These are phyloP conservation scores for Arenaria interpres DNA, from an alignment of 2,113 vertebrate genomes.

Conservation along the genomic window DNA sequence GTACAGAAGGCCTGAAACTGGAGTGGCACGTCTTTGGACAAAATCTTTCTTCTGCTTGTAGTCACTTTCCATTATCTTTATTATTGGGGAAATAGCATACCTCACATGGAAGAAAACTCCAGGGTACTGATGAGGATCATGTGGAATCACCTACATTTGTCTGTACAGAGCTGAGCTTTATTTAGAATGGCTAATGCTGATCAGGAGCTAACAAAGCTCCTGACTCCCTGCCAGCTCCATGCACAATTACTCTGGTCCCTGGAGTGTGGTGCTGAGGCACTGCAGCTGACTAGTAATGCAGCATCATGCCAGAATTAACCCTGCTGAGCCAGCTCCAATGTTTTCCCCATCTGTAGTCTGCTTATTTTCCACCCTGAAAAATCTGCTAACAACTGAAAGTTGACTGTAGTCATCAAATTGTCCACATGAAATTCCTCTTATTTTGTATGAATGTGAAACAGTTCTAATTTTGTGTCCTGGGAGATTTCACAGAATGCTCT, in stretches of 20 bases:
- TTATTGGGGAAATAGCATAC: background rate
- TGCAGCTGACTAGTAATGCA: constrained; percentile 52
- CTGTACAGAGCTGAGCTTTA: constrained; percentile 34
- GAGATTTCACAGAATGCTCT: background rate
- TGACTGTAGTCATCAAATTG: background rate
- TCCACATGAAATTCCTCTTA: background rate
- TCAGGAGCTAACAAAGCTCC: constrained; percentile 46
- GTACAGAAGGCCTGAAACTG: background rate
- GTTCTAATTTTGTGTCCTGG: constrained; percentile 1
- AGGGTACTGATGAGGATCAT: background rate
- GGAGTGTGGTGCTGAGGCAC: constrained; percentile 35
- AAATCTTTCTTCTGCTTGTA: background rate
- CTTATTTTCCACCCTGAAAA: constrained; percentile 22
- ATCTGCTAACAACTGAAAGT: constrained; percentile 5
- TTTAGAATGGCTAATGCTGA: constrained; percentile 62
- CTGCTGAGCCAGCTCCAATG: constrained; percentile 58
- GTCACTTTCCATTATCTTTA: background rate
- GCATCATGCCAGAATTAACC: constrained; percentile 61
- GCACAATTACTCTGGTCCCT: constrained; percentile 39
- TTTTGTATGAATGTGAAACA: background rate
- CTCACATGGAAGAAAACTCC: background rate
- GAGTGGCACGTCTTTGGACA: background rate
- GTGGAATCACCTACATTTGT: constrained; percentile 41
- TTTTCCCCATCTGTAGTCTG: constrained; percentile 28
- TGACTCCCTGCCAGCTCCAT: constrained; percentile 37